phyloP scores from a whole-genome alignment of 2,797 vertebrate genomes.

The Paguma larvata region DNA sequence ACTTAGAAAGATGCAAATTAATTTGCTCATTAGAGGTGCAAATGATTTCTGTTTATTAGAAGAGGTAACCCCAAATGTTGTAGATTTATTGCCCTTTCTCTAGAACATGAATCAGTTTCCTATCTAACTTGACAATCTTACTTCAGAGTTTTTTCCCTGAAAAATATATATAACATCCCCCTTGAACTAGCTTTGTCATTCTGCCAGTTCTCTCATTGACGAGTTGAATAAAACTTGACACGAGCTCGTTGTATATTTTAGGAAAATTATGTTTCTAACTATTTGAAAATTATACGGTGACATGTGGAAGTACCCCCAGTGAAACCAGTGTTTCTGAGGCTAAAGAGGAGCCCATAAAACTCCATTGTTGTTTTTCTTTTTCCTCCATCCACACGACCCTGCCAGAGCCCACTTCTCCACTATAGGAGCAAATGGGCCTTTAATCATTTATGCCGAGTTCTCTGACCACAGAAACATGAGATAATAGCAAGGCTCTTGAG shows the following conservation, averaged over 20 bases:
- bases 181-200: constrained; percentile 45
- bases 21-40: neutral
- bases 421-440: neutral
- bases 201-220: neutral
- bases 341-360: constrained; percentile 9
- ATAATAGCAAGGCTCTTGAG: neutral
- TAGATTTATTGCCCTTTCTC: neutral
- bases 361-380: neutral
- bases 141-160: constrained; percentile 11
- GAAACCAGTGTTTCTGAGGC: constrained; percentile 12
- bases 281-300: constrained; percentile 49
- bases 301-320: neutral
- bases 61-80: neutral
- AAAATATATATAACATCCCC: neutral
- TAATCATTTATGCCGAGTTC: neutral
- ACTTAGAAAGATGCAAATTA: neutral
- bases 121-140: constrained; percentile 18
- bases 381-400: neutral
- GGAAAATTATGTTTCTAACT: constrained; percentile 42
- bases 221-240: constrained; percentile 30
- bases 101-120: neutral
- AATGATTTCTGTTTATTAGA: constrained; percentile 15
- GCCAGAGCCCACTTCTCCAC: neutral
- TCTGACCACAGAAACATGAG: neutral
- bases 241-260: constrained; percentile 16